Conservation (phyloP, 1,140 invertebrate genomes). For the Macrostomum lignano region DNA sequence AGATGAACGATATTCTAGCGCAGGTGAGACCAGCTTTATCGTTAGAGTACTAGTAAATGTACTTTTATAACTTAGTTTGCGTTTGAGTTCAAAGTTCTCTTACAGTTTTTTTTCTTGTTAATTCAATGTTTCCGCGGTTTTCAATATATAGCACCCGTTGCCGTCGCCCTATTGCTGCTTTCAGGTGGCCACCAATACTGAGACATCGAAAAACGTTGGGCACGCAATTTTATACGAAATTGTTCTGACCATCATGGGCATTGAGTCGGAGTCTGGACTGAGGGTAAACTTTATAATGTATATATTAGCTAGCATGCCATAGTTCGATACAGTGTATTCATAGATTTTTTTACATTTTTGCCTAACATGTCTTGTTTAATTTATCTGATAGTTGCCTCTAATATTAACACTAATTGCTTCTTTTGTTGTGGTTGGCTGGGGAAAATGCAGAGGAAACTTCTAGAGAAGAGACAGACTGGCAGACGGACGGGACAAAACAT, state of each 20-base stretch:
- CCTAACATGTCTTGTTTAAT: too few species aligned
- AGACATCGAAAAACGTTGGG: conserved; percentile 27
- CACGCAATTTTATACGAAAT: conserved; percentile 28
- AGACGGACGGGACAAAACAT: too few species aligned
- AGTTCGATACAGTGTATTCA: neutral
- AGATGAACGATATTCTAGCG: conserved; percentile 96
- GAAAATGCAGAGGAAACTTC: too few species aligned
- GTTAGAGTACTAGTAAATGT: too few species aligned
- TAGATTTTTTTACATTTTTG: too few species aligned
- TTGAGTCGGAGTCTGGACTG: conserved; percentile 22
- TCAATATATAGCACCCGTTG: neutral
- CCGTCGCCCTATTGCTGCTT: conserved; percentile 15
- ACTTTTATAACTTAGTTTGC: too few species aligned
- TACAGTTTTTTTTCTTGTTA: neutral
- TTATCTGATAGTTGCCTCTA: too few species aligned
- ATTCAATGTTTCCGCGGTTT: neutral
- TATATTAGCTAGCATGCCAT: neutral
- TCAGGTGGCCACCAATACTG: conserved; percentile 34
- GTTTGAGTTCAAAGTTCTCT: conserved; percentile 1
- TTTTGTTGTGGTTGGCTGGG: too few species aligned
- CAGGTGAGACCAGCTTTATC: conserved; percentile 34
- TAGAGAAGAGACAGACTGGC: too few species aligned
- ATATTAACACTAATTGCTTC: too few species aligned
- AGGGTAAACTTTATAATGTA: conserved; percentile 12
- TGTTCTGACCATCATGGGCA: conserved; percentile 26